Base-by-base conservation (phyloP, 1,140 invertebrate species). In the Coenobita brevimanus region DNA sequence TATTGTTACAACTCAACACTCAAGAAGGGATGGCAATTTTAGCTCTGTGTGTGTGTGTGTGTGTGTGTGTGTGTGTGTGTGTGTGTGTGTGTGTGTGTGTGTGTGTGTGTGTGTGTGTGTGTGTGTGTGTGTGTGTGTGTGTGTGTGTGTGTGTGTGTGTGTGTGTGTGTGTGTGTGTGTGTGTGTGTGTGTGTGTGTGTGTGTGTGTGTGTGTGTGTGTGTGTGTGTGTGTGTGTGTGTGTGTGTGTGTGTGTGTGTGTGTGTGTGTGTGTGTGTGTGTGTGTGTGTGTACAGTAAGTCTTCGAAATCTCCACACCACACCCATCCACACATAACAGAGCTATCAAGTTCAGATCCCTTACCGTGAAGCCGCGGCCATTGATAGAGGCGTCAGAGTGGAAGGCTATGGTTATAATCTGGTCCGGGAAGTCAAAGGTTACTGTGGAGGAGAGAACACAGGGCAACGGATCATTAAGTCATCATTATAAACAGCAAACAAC, bases 391-490 rank as follows among this genome's bases (percentile, higher is more conserved):
- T 85, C 82, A 0, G 82, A 75, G 54, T 54, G 67, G 71, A 85
- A 75, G 54, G 30, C 4, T 15, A 85, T 13, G 21, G 33, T 43
- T 6, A 76, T 0, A 6, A 24, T 64, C 43, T 76, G 36, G 24
- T 46, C 69, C 10, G 82, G 43, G 73, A 85, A 85, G 50, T 76
- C 43, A 33, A 85, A 43, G 27, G 50, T 76, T 33, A 85, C 82
- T 85, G 71, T 24, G 75, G 36, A 57, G n/a, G 46, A 50, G 46
- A 50, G 46, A 8, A 50, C 6, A 8, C 6, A 50, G 17, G 46
- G 46, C n/a, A n/a, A n/a, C n/a, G n/a, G n/a, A n/a, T n/a, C n/a
- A n/a, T n/a, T n/a, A n/a, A n/a, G n/a, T n/a, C n/a, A n/a, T n/a
- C n/a, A n/a, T n/a, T n/a, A n/a, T n/a, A n/a, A n/a, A n/a, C n/a